Base-by-base conservation (phyloP, 2,113 vertebrate genomes). In the Lycaon pictus region DNA sequence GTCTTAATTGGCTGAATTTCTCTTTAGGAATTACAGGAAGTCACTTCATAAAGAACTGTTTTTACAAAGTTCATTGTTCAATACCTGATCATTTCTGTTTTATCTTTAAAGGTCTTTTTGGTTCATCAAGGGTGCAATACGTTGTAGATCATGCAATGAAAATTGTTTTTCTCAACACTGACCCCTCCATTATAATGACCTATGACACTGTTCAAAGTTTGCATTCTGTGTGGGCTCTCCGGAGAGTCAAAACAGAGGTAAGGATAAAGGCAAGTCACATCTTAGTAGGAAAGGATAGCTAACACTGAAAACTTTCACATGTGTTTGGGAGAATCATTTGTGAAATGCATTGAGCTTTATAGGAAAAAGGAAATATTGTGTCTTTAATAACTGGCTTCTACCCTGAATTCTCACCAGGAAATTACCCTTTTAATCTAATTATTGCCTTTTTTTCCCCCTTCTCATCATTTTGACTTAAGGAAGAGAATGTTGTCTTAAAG, bases 131-230 rank as follows among this genome's bases (percentile, higher is more conserved):
- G 86, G 99, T 99, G 48, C 99, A 99, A 95, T 99, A 99, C 1
- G 99, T 99, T 65, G 99, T 99, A 5, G 99, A 99, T 95, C 97
- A 98, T 56, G 98, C 99, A 27, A 96, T 99, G 98, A 99, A 99
- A 98, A 99, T 99, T 3, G 99, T 99, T 97, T 99, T 99, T 98
- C 99, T 99, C 96, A 99, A 96, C 93, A 92, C 97, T 51, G 98
- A 99, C 20, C 99, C 99, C 7, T 99, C 99, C 93, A 98, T 99
- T 16, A 97, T 99, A 81, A 99, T 99, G 99, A 99, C 99, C 1
- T 99, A 99, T 4, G 99, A 99, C 97, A 99, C 99, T 1, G 96
- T 99, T 86, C 99, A 99, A 97, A 99, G 99, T 97, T 98, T 98
- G 65, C 99, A 99, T 97, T 99, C 99, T 0, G 98, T 99, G 48